phyloP scores from a whole-genome alignment of 35 echinoderm and acorn worm species.

The Lytechinus pictus region DNA sequence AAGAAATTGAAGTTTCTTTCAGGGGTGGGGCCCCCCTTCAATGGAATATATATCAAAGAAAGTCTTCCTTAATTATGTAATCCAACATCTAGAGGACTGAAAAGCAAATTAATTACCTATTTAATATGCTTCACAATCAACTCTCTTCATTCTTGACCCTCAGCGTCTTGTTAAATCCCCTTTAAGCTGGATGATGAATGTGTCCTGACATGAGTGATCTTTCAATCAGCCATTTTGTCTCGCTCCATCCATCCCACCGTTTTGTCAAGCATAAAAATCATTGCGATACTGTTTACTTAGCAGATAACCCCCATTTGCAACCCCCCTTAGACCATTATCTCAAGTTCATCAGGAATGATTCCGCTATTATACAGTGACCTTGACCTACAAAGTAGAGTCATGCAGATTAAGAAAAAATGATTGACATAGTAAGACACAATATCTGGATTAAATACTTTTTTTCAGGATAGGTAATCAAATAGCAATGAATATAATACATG shows the following conservation, averaged over 20 bases:
- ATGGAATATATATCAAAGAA: no score
- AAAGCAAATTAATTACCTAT: no score
- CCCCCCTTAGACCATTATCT: background rate
- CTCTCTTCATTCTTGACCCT: background rate
- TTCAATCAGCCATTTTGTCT: background rate
- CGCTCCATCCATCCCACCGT: background rate
- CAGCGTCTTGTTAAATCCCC: background rate
- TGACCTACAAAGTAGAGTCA: background rate
- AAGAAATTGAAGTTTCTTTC: no score
- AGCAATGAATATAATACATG: background rate
- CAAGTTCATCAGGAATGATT: background rate
- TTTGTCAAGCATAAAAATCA: background rate
- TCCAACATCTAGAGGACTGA: no score
- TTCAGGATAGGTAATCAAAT: background rate
- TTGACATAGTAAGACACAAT: background rate
- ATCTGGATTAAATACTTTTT: background rate
- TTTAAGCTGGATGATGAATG: background rate
- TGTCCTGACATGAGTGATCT: background rate
- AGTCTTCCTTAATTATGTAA: no score
- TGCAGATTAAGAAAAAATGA: background rate
- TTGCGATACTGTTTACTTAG: background rate
- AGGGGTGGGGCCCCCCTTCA: no score
- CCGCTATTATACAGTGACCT: background rate
- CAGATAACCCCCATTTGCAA: background rate
- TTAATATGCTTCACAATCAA: no score